Conservation (phyloP, 2,888 invertebrate species). For the Arrhopalites spinosus region DNA sequence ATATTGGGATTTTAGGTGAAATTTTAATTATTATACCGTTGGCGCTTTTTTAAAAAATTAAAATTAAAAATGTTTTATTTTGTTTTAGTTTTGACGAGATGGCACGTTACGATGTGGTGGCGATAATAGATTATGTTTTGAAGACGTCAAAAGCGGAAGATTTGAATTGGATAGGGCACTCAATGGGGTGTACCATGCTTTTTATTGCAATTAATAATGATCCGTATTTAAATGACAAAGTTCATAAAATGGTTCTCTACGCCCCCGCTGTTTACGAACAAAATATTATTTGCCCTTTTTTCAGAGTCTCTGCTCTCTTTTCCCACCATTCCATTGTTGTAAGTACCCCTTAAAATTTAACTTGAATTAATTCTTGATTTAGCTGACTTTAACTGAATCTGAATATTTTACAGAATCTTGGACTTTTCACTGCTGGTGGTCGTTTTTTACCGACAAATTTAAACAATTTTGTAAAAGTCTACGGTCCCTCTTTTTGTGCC, state of each 20-base stretch:
- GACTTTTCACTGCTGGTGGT: background rate
- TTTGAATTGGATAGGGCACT: slow-evolving; percentile 63
- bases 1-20: slow-evolving; percentile 49
- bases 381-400: background rate
- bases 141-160: slow-evolving; percentile 58
- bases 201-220: slow-evolving; percentile 47
- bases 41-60: background rate
- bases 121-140: slow-evolving; percentile 61
- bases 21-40: background rate
- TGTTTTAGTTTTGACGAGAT: slow-evolving; percentile 62
- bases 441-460: background rate
- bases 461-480: background rate
- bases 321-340: slow-evolving; percentile 63
- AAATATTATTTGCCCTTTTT: slow-evolving; percentile 58
- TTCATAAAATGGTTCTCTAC: slow-evolving; percentile 46
- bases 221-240: slow-evolving; percentile 57
- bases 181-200: slow-evolving; percentile 59
- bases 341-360: slow-evolving; percentile 60
- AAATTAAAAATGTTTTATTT: background rate
- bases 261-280: slow-evolving; percentile 51
- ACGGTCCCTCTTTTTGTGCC: background rate
- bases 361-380: background rate
- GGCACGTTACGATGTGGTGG: slow-evolving; percentile 62
- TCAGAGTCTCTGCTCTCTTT: slow-evolving; percentile 69
- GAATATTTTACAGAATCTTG: background rate